Percentiles rank a stretch among this genome's conserved stretches.
These are phyloP conservation scores for Chinchilla lanigera DNA, from an alignment of 2,113 vertebrate species.

Conservation along the genomic window DNA sequence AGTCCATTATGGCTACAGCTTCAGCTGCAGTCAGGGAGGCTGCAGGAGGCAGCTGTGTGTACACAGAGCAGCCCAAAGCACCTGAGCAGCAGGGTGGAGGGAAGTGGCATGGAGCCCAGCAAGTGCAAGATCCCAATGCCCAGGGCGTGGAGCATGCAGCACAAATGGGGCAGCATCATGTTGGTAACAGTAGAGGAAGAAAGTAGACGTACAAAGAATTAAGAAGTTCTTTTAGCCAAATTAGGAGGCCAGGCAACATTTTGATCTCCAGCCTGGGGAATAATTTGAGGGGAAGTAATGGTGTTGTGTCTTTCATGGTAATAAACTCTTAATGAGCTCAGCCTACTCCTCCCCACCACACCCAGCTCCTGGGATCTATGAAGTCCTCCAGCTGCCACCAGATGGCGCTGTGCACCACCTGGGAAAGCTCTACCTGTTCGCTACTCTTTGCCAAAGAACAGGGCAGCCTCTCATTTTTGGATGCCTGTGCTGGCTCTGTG, in stretches of 20 bases:
- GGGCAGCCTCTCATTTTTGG: background rate
- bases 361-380: background rate
- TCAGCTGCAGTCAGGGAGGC: background rate
- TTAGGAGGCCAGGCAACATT: background rate
- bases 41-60: background rate
- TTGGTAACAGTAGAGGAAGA: background rate
- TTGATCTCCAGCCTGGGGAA: background rate
- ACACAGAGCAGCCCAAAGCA: background rate
- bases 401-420: background rate
- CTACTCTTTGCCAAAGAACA: rapidly evolving
- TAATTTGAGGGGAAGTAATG: background rate
- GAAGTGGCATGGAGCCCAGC: background rate
- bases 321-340: background rate
- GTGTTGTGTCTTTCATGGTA: background rate
- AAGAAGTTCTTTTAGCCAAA: background rate
- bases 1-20: background rate
- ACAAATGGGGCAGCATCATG: background rate
- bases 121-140: background rate
- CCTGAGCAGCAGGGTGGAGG: background rate
- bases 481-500: background rate
- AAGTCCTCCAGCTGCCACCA: background rate
- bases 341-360: background rate
- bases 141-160: background rate
- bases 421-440: background rate
- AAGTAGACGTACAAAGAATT: background rate